These are phyloP conservation scores for Nomada fucata DNA, from an alignment of 2,888 invertebrate genomes.

Conservation along the genomic window DNA sequence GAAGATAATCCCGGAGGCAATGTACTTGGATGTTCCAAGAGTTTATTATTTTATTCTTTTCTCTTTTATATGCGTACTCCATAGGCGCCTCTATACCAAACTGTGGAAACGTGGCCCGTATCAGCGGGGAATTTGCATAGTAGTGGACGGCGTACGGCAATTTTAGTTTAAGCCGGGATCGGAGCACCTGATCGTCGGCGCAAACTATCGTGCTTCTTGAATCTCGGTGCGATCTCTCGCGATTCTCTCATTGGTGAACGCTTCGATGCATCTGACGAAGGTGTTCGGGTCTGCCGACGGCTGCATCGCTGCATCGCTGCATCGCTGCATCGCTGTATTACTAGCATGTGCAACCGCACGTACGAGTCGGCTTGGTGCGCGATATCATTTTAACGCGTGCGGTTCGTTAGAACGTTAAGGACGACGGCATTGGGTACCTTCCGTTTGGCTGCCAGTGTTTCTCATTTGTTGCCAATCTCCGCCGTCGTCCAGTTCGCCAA, in stretches of 20 bases:
- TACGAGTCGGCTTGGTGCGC: constrained; percentile 29
- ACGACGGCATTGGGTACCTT: constrained; percentile 45
- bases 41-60: neutral
- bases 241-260: constrained; percentile 50
- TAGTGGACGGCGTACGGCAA: constrained; percentile 38
- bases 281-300: constrained; percentile 36
- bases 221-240: constrained; percentile 27
- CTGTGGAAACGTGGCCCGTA: constrained; percentile 23
- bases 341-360: constrained; percentile 29
- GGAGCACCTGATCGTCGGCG: constrained; percentile 48
- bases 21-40: neutral
- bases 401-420: constrained; percentile 61
- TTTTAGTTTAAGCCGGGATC: constrained; percentile 62
- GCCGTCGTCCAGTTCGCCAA: no score
- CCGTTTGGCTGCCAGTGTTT: constrained; percentile 41
- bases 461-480: constrained; percentile 23
- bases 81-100: neutral
- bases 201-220: constrained; percentile 51
- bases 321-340: constrained; percentile 32
- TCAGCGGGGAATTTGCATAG: constrained; percentile 63
- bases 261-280: constrained; percentile 55
- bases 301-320: constrained; percentile 39
- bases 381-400: constrained; percentile 58
- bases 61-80: neutral
- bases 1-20: neutral